A percentile compares a stretch with the other conserved stretches of the same genome.
Evolutionary conservation across 1,140 invertebrate genomes (phyloP).

Genomic region (Zeugodacus cucurbitae): DNA sequence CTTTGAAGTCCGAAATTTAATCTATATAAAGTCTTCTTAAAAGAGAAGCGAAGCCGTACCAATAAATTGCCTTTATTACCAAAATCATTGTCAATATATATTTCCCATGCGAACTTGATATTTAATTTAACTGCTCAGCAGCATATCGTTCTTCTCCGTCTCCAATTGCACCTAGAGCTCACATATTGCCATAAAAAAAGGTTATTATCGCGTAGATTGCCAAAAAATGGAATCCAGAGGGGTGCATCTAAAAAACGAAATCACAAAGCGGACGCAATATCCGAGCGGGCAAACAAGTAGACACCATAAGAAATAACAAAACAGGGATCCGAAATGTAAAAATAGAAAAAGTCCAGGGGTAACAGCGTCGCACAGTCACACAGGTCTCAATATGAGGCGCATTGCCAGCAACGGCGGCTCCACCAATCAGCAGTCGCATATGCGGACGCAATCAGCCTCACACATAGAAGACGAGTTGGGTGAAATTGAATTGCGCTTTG

Average conservation of each 20-base stretch:
- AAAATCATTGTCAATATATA: no score
- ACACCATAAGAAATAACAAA: background rate
- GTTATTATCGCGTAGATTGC: background rate
- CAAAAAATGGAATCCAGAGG: background rate
- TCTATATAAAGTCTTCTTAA: no score
- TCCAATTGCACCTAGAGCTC: no score
- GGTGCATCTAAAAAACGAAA: slow-evolving; percentile 4
- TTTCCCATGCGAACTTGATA: no score
- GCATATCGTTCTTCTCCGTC: no score
- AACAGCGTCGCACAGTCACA: background rate
- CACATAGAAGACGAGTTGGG: background rate
- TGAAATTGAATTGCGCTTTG: background rate
- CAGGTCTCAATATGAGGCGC: background rate
- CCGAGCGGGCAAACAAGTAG: background rate
- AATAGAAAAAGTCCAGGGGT: background rate
- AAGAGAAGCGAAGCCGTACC: no score
- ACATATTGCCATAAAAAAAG: background rate
- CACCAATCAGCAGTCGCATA: slow-evolving; percentile 36
- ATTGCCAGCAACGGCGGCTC: background rate
- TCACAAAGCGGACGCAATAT: background rate
- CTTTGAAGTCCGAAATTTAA: no score
- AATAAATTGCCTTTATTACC: no score
- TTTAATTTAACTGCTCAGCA: no score
- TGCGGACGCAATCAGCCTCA: background rate
- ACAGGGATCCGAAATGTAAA: background rate